Evolutionary conservation across 2,797 vertebrate genomes (phyloP).

Genomic region (Halcyon badia): DNA sequence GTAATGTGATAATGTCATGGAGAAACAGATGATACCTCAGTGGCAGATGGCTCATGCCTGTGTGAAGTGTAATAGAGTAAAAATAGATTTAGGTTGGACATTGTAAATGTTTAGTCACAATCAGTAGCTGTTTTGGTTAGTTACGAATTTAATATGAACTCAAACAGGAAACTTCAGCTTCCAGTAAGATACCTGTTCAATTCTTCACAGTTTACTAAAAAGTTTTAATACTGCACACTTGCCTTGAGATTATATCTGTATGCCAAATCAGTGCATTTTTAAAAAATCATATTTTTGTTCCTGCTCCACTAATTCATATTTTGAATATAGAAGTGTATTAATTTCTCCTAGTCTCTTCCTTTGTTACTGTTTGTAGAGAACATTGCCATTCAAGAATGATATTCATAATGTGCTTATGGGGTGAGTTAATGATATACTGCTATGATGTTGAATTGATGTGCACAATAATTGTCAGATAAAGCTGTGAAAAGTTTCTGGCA

Average conservation of each 20-base stretch:
- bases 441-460: background rate
- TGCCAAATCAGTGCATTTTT: background rate
- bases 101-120: background rate
- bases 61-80: slow-evolving; percentile 24
- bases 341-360: background rate
- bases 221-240: background rate
- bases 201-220: background rate
- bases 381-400: background rate
- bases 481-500: background rate
- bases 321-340: background rate
- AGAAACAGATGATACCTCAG: slow-evolving; percentile 11
- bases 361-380: background rate
- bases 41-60: slow-evolving; percentile 53
- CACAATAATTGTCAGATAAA: background rate
- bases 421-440: background rate
- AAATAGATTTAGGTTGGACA: slow-evolving; percentile 35
- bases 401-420: background rate
- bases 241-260: background rate
- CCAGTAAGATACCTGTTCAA: background rate
- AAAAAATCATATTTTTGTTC: background rate
- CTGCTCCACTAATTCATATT: background rate
- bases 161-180: background rate
- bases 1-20: slow-evolving; percentile 66
- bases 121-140: background rate
- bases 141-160: background rate